Base-by-base conservation (phyloP, 1,140 invertebrate species). In the Conopomorpha cramerella region DNA sequence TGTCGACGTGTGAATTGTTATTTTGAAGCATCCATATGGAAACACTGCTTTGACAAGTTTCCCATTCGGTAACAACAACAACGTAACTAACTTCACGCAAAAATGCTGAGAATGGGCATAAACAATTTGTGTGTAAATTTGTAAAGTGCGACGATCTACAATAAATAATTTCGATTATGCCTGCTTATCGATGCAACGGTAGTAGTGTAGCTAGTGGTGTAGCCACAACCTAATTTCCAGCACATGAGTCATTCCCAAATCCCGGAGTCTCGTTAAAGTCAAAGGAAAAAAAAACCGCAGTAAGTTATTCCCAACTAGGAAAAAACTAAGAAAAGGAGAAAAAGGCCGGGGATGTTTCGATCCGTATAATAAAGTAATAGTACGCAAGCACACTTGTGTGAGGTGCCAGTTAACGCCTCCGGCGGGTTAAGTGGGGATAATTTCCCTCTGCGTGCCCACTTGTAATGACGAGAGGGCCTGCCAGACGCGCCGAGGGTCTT, bases 351-450 rank as follows among this genome's bases (percentile, higher is more conserved):
- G n/a, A 58, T 61, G 51, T 67, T 55, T 49, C 58, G 61, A 70
- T 71, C 44, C 51, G 59, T 59, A 70, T 71, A 70, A 74, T 71
- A 70, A 67, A 71, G 60, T 67, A 73, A 68, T 73, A 59, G 57
- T 34, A 31, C 46, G 30, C 49, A 53, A 68, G 66, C 51, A 48
- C 63, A 55, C 62, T 68, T 43, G 45, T 54, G 51, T 55, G 58
- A 71, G 70, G 66, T 70, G 66, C 63, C 66, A 74, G 70, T 74
- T 71, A 74, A 59, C 70, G 70, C 70, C 66, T 47, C 55, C 52
- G 66, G 66, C 67, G 66, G 70, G 70, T 70, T 71, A 71, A 74
- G 65, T 71, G 65, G 59, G 70, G 70, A 74, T 71, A 74, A 74
- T 74, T 74, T 71, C 61, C 60, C 58, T 70, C 70, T 66, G 70